These are phyloP conservation scores for Tribolium madens DNA, from an alignment of 1,140 invertebrate species.

Conservation along the genomic window DNA sequence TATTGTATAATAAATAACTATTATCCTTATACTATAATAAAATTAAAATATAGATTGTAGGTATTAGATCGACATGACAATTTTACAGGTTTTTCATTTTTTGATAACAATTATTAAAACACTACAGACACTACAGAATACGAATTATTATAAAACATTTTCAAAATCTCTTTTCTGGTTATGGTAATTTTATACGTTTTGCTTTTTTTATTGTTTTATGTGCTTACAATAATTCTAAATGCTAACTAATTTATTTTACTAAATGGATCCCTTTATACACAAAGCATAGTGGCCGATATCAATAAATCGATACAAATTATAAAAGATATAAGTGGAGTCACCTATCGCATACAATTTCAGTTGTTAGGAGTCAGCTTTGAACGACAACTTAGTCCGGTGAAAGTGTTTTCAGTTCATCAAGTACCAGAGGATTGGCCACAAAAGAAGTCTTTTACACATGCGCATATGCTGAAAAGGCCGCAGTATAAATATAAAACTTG, in stretches of 20 bases:
- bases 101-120: no score
- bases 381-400: conserved; percentile 55
- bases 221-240: no score
- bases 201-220: no score
- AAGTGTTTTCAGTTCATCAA: conserved; percentile 55
- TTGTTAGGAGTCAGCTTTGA: conserved; percentile 48
- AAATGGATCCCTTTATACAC: neutral
- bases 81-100: no score
- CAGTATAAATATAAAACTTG: conserved; percentile 64
- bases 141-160: no score
- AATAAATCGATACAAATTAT: conserved; percentile 47
- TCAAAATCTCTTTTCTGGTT: no score
- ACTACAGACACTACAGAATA: no score
- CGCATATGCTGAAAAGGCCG: conserved; percentile 59
- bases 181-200: no score
- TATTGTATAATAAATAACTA: no score
- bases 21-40: no score
- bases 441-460: conserved; percentile 57
- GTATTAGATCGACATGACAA: no score
- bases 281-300: neutral
- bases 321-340: conserved; percentile 63
- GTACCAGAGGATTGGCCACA: conserved; percentile 52
- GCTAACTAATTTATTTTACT: neutral
- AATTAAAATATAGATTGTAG: no score
- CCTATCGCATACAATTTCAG: conserved; percentile 59